Conservation (phyloP, 2,797 vertebrate genomes). For the Rhinichthys osculus region DNA sequence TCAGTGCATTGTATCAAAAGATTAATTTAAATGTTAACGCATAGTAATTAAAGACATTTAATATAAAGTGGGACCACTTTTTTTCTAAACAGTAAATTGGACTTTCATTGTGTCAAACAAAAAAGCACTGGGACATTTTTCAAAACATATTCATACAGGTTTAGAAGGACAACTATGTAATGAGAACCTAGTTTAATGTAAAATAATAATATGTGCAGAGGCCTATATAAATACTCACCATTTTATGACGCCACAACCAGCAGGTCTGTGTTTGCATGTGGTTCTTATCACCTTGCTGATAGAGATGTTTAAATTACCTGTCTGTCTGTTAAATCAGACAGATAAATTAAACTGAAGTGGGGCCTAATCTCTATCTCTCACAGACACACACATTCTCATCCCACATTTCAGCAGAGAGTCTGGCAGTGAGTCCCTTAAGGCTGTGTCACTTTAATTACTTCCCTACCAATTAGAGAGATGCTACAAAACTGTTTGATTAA, state of each 20-base stretch:
- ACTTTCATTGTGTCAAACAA: not conserved
- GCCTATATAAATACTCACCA: not conserved
- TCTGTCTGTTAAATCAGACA: constrained; percentile 33
- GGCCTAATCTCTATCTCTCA: constrained; percentile 16
- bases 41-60: not conserved
- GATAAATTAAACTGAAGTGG: constrained; percentile 42
- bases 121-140: not conserved
- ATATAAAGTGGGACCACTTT: not conserved
- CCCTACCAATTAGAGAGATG: constrained; percentile 53
- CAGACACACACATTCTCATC: constrained; percentile 30
- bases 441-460: constrained; percentile 57
- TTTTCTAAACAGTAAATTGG: not conserved
- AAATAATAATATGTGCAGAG: not conserved
- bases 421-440: constrained; percentile 47
- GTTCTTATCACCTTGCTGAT: constrained; percentile 21
- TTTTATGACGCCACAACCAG: not conserved
- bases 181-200: not conserved
- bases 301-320: constrained; percentile 31
- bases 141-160: not conserved
- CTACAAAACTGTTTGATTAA: constrained; percentile 55
- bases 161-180: not conserved
- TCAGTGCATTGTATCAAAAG: not conserved
- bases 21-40: not conserved
- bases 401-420: constrained; percentile 18
- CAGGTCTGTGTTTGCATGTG: not conserved